Conservation (phyloP, 2,113 vertebrate species). For the Philantomba maxwellii region DNA sequence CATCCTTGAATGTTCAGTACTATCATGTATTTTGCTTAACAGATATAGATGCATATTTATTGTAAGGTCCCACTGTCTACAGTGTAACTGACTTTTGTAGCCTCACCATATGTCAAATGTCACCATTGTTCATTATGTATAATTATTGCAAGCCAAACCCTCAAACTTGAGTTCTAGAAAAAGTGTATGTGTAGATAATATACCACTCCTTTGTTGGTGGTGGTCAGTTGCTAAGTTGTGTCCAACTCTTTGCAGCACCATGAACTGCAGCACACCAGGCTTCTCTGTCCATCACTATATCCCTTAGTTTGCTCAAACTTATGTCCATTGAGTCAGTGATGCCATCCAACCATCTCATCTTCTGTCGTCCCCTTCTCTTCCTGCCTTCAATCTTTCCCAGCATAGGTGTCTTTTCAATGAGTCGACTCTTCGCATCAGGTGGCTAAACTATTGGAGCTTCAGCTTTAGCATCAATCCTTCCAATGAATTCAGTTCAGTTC, state of each 20-base stretch:
- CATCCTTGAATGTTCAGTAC: conserved; percentile 27
- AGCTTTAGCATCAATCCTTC: background rate
- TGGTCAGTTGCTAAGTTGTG: background rate
- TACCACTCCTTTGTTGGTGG: background rate
- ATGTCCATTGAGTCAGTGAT: background rate
- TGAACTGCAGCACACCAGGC: background rate
- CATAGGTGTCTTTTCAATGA: background rate
- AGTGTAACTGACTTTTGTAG: background rate
- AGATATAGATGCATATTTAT: conserved; percentile 16
- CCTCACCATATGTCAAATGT: background rate
- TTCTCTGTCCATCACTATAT: background rate
- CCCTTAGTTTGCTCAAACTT: background rate
- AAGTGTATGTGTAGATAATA: background rate
- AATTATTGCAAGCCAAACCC: background rate
- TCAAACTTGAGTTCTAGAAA: background rate
- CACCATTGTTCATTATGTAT: conserved; percentile 1
- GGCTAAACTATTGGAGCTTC: background rate
- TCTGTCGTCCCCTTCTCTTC: background rate
- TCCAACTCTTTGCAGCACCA: background rate
- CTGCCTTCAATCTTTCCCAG: background rate
- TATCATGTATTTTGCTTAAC: background rate
- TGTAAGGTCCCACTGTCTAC: background rate
- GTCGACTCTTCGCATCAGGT: background rate
- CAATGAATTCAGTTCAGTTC: background rate
- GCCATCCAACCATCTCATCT: background rate